These are phyloP conservation scores for Carollia perspicillata DNA, from an alignment of 2,113 vertebrate genomes.

Conservation along the genomic window DNA sequence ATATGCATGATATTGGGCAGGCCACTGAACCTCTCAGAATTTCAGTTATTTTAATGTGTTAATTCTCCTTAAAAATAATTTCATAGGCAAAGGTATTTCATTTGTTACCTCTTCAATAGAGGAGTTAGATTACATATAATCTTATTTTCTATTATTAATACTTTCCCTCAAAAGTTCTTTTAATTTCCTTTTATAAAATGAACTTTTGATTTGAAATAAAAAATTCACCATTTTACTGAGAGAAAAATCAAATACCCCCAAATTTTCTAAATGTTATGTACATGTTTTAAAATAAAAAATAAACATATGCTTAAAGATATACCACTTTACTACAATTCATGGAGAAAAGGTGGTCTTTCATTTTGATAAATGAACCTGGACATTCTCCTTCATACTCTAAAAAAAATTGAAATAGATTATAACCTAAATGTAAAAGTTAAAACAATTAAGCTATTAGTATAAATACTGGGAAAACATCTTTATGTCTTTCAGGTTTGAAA, in stretches of 20 bases:
- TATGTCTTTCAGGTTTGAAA: not conserved
- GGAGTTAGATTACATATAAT: not conserved
- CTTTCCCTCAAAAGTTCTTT: not conserved
- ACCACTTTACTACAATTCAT: not conserved
- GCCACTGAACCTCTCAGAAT: not conserved
- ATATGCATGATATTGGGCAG: not conserved
- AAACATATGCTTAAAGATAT: not conserved
- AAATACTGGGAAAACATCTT: not conserved
- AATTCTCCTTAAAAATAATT: not conserved
- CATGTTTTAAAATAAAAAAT: not conserved
- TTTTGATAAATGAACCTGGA: not conserved
- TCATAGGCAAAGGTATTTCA: not conserved
- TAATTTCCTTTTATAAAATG: not conserved
- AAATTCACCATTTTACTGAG: not conserved
- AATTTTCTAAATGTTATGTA: not conserved
- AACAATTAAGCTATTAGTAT: not conserved
- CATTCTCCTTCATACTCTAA: not conserved
- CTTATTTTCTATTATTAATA: constrained; percentile 7
- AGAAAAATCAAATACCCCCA: not conserved
- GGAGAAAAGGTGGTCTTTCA: not conserved
- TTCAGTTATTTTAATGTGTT: not conserved
- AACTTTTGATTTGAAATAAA: not conserved
- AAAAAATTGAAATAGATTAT: not conserved
- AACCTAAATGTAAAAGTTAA: not conserved
- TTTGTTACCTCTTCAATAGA: not conserved